phyloP scores from a whole-genome alignment of 1,140 invertebrate genomes.

The Bombyx mori region ASM3026992v2 NC_085113.1:5970501-5971000 shows the following conservation, averaged over 20 bases:
- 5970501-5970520: constrained; percentile 51
- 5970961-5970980: constrained; percentile 68
- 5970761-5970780: constrained; percentile 51
- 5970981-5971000: constrained; percentile 54
- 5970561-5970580: constrained; percentile 56
- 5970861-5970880: constrained; percentile 62
- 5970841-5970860: constrained; percentile 60
- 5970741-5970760: constrained; percentile 28
- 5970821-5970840: constrained; percentile 62
- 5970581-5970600: constrained; percentile 63
- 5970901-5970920: constrained; percentile 66
- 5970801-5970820: constrained; percentile 64
- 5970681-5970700: constrained; percentile 59
- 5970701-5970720: constrained; percentile 62
- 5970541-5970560: constrained; percentile 51
- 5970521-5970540: constrained; percentile 58
- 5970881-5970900: constrained; percentile 67
- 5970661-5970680: constrained; percentile 53
- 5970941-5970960: constrained; percentile 61
- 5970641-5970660: constrained; percentile 57
- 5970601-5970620: constrained; percentile 56
- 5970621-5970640: constrained; percentile 47
- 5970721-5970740: constrained; percentile 51
- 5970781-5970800: constrained; percentile 61
- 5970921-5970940: constrained; percentile 66